Base-by-base conservation (phyloP, 37 sponge, comb jelly and placozoan genomes). In the Haliclona indistincta region DNA sequence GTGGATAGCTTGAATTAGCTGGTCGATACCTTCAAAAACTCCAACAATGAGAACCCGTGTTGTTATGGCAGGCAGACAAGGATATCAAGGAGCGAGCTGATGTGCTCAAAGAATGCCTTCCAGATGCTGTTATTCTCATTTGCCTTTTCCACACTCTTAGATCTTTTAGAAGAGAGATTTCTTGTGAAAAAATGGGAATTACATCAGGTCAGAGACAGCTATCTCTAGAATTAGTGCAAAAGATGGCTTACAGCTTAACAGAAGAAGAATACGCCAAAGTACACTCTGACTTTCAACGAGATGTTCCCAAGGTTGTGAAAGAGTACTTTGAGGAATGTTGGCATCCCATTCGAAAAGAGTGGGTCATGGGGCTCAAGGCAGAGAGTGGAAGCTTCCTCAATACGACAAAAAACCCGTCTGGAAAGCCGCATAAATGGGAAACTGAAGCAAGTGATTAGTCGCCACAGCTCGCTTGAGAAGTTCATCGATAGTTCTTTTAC, bases 41-140 rank as follows among this genome's bases (percentile, higher is more conserved):
- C n/a, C n/a, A n/a, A n/a, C n/a, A n/a, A n/a, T n/a, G n/a, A n/a
- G n/a, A n/a, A n/a, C n/a, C n/a, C n/a, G n/a, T n/a, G n/a, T n/a
- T n/a, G n/a, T n/a, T n/a, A n/a, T n/a, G n/a, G n/a, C n/a, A n/a
- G 83, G 54, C 65, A 26, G 83, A 81, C 66, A 81, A 81, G 40
- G 83, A 81, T 43, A 63, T 81, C 17, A 17, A 13, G 13, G 66
- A 81, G 38, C 15, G 83, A 33, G n/a, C n/a, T n/a, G 75, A 64
- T 19, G 63, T 74, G 20, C 32, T 82, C 37, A 58, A 54, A 35
- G 40, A 36, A 30, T 30, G 39, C 10, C 49, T 83, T 47, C 84
- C 84, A 37, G 33, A 56, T 20, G 55, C 84, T 49, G 44, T 37
- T 28, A 35, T 75, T 49, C 30, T 75, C 1, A 83, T 83, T 3